Evolutionary conservation across 2,888 invertebrate species (phyloP), one percentile per base, ranked within the genome.

Genomic region (Athripsodes cinereus): DNA sequence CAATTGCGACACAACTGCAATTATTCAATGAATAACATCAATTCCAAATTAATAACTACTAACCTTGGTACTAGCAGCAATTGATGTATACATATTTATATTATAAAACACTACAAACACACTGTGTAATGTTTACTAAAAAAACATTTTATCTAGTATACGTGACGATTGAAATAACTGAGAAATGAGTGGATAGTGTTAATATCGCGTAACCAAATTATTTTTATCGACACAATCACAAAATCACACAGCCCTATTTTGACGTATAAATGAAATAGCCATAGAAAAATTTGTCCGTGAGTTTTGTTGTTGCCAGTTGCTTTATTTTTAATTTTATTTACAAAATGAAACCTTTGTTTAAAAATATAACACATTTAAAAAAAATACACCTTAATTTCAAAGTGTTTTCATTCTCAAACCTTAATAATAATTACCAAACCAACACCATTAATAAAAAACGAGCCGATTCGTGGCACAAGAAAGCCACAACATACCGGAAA

Each of bases 31-130:
- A 20, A 44, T 5, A 52, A 35, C 19, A 57, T 20, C 2, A 47
- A 10, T 40, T 22, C 8, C 31, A 31, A 11, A 8, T 31, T n/a
- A n/a, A n/a, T 26, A 26, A 26, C 26, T 16, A 53, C 52, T 52
- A 47, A 61, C 61, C 61, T 58, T 61, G 55, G 57, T 58, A 49
- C 61, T 58, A 10, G 61, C 58, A 20, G 61, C 61, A 13, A 61
- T 58, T 13, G 61, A 48, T 16, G 58, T 58, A 31, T 61, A 61
- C 61, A 61, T 61, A 19, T 26, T 61, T 16, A 44, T 44, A 31
- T 34, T 11, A n/a, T 5, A 21, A 20, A n/a, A 44, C n/a, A 16
- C 46, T 11, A 46, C 6, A 11, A 46, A 46, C 46, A 46, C 6
- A 31, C 6, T 31, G 31, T 31, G 11, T 31, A 6, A 31, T 31